phyloP scores from a whole-genome alignment of 1,140 invertebrate genomes.

The Heliothis virescens region DNA sequence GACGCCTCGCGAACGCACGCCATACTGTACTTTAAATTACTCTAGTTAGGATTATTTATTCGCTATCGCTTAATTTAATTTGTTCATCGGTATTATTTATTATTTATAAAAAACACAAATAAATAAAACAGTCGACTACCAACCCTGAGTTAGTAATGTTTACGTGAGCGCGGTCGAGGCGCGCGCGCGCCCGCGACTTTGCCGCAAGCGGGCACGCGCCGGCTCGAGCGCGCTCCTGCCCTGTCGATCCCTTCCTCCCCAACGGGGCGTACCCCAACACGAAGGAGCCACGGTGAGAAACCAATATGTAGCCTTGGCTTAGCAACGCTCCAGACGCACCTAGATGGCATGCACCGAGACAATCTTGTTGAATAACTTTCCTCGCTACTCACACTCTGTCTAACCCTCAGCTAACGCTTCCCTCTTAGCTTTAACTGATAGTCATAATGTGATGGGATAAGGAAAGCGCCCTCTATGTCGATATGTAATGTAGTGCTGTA shows the following conservation, averaged over 20 bases:
- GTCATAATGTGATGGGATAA: constrained; percentile 88
- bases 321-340: constrained; percentile 79
- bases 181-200: constrained; percentile 59
- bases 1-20: constrained; percentile 77
- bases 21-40: constrained; percentile 83
- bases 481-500: constrained; percentile 70
- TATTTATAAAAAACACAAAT: constrained; percentile 75
- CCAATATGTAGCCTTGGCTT: constrained; percentile 81
- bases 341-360: constrained; percentile 72
- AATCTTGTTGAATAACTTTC: constrained; percentile 77
- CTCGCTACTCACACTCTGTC: constrained; percentile 74
- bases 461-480: constrained; percentile 87
- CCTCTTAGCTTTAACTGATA: constrained; percentile 75
- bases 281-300: constrained; percentile 83
- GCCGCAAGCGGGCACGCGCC: constrained; percentile 61
- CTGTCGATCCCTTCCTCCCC: constrained; percentile 66
- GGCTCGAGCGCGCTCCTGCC: constrained; percentile 68
- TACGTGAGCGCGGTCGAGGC: constrained; percentile 69
- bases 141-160: constrained; percentile 74
- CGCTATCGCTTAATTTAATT: constrained; percentile 86
- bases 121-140: constrained; percentile 84
- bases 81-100: constrained; percentile 84
- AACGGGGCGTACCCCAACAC: constrained; percentile 74
- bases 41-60: constrained; percentile 86
- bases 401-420: constrained; percentile 80